These are phyloP conservation scores for Apostichopus japonicus DNA, from an alignment of 35 echinoderm and acorn worm species.

Conservation along the genomic window DNA sequence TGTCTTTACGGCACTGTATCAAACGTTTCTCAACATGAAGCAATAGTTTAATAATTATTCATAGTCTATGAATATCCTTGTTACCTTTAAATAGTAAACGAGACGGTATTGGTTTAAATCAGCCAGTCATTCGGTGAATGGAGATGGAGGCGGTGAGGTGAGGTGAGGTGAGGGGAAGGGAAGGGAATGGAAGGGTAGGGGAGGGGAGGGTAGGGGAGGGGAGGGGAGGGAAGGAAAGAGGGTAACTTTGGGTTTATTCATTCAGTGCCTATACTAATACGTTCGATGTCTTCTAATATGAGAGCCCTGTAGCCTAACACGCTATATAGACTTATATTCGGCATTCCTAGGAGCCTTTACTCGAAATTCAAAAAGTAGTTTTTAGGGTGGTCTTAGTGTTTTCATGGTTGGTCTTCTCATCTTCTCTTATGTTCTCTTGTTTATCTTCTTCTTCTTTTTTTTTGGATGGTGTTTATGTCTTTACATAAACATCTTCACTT, in stretches of 20 bases:
- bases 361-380: background rate
- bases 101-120: no score
- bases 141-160: no score
- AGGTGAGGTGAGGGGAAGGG: background rate
- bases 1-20: no score
- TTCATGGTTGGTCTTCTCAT: background rate
- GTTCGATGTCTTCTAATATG: constrained; percentile 29
- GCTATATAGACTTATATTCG: background rate
- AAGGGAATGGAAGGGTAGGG: background rate
- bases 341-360: background rate
- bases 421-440: background rate
- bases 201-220: background rate
- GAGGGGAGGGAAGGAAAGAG: background rate
- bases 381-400: background rate
- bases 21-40: no score
- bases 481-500: background rate
- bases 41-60: no score
- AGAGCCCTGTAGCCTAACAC: background rate
- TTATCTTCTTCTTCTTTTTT: background rate
- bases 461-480: background rate
- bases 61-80: no score
- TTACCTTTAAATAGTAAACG: no score
- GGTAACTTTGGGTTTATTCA: background rate
- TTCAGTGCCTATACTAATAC: constrained; percentile 16
- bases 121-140: no score